Conservation (phyloP, 2,888 invertebrate species). For the Drosophila robusta region DNA sequence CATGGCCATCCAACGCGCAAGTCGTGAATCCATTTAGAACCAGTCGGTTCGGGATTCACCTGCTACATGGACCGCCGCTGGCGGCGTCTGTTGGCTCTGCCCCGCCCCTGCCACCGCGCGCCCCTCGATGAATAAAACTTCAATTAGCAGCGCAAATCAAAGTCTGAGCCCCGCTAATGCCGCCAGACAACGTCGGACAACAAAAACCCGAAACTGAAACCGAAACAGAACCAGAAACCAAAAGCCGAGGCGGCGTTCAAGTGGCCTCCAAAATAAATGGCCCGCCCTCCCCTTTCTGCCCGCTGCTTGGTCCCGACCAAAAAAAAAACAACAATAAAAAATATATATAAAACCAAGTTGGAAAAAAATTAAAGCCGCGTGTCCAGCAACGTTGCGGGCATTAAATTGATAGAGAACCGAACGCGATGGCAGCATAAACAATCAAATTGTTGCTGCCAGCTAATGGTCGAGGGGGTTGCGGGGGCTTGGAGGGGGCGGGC, state of each 20-base stretch:
- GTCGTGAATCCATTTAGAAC: conserved; percentile 5
- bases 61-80: conserved; percentile 3
- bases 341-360: conserved; percentile 23
- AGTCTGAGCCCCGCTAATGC: conserved; percentile 55
- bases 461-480: conserved; percentile 22
- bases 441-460: conserved; percentile 44
- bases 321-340: conserved; percentile 8
- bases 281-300: not conserved
- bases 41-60: conserved; percentile 26
- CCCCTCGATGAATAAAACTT: conserved; percentile 54
- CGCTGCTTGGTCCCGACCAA: conserved; percentile 9
- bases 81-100: too few species aligned
- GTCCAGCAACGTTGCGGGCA: conserved; percentile 64
- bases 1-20: not conserved
- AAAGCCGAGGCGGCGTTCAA: conserved; percentile 52
- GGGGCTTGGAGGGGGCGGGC: too few species aligned
- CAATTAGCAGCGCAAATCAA: conserved; percentile 74
- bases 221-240: conserved; percentile 40
- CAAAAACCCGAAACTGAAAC: conserved; percentile 44
- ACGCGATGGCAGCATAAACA: conserved; percentile 49
- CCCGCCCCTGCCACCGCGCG: not conserved
- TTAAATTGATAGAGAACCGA: conserved; percentile 67
- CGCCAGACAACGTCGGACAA: conserved; percentile 45
- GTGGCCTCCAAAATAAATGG: conserved; percentile 39
- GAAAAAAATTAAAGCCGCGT: conserved; percentile 68